phyloP scores from a whole-genome alignment of 2,797 vertebrate genomes.

The Trachops cirrhosus region DNA sequence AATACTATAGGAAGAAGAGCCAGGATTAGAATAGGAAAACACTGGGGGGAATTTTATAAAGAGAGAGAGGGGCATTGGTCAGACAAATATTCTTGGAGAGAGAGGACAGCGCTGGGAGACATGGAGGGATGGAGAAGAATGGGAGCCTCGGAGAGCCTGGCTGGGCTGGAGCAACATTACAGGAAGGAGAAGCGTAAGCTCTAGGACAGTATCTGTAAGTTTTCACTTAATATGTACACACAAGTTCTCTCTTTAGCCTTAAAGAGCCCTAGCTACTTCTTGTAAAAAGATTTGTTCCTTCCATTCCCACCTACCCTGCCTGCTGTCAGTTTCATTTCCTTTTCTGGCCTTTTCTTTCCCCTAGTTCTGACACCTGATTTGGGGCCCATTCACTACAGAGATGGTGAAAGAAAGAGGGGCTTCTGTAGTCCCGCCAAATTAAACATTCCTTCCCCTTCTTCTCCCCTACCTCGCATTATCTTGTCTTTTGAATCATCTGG shows the following conservation, averaged over 20 bases:
- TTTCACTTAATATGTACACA: slow-evolving; percentile 21
- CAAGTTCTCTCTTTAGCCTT: neutral
- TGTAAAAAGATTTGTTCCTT: slow-evolving; percentile 33
- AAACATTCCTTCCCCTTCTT: neutral
- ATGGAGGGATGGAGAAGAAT: neutral
- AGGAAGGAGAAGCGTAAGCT: neutral
- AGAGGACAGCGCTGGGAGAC: neutral
- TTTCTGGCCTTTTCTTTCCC: neutral
- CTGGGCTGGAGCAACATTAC: neutral
- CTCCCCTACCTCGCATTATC: neutral
- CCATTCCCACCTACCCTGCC: neutral
- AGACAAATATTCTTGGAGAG: neutral
- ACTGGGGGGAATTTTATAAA: neutral
- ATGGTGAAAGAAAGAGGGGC: neutral
- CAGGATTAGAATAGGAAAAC: neutral
- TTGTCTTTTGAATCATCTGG: slow-evolving; percentile 11
- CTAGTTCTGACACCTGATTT: neutral
- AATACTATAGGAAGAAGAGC: neutral
- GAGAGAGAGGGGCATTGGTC: neutral
- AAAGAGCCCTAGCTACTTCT: neutral
- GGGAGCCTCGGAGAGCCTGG: neutral
- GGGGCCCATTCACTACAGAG: neutral
- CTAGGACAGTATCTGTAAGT: neutral
- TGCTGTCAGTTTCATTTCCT: neutral
- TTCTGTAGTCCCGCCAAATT: neutral